Evolutionary conservation across 2,113 vertebrate genomes (phyloP).

Genomic region (Oceanodroma tethys): DNA sequence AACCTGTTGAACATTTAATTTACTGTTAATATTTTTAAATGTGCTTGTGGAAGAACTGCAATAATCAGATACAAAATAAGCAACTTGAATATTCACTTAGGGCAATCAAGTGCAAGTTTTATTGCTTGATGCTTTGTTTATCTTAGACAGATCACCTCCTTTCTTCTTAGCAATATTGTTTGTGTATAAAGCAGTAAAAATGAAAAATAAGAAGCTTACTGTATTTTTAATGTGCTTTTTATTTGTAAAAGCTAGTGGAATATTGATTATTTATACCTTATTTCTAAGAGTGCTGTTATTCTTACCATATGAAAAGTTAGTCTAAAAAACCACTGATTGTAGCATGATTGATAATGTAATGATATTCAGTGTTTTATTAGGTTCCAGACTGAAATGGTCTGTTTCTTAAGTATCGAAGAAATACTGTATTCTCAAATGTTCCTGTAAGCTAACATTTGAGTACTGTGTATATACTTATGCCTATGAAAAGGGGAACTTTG

Average conservation of each 20-base stretch:
- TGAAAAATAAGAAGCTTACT: background rate
- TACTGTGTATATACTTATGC: background rate
- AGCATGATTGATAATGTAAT: background rate
- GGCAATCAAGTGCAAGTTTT: background rate
- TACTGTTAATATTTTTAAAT: background rate
- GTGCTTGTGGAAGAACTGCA: background rate
- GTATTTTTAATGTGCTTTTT: background rate
- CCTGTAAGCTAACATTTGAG: background rate
- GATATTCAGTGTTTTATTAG: background rate
- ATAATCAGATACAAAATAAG: background rate
- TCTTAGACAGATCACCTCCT: background rate
- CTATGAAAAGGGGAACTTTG: background rate
- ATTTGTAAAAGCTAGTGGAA: background rate
- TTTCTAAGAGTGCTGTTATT: background rate
- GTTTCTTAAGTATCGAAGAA: background rate
- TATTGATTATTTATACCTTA: background rate
- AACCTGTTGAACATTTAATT: conserved; percentile 21
- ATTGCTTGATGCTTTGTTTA: background rate
- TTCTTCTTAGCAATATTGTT: background rate
- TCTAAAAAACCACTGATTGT: background rate
- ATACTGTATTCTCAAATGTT: background rate
- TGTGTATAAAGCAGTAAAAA: background rate
- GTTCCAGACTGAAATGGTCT: background rate
- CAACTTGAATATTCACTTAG: background rate
- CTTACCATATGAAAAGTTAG: background rate